These are phyloP conservation scores for Teleopsis dalmanni DNA, from an alignment of 1,140 invertebrate species.

Conservation along the genomic window DNA sequence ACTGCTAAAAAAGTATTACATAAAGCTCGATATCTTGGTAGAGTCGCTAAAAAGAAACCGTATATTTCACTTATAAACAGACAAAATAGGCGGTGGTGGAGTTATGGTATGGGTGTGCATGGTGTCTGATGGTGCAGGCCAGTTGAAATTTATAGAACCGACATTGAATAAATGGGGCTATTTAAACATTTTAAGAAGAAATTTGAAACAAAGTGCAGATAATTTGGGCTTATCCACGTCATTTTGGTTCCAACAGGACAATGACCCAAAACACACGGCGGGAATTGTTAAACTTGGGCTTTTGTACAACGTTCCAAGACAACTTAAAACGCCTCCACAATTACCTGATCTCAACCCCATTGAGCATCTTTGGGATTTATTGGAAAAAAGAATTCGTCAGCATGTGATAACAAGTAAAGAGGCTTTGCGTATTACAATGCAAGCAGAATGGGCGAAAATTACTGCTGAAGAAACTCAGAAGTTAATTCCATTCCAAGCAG, in stretches of 20 bases:
- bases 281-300: conserved; percentile 18
- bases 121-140: conserved; percentile 19
- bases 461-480: too few relatives aligned
- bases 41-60: conserved; percentile 7
- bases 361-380: too few relatives aligned
- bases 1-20: too few relatives aligned
- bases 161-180: conserved; percentile 17
- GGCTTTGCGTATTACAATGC: too few relatives aligned
- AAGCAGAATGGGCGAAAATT: too few relatives aligned
- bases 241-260: conserved; percentile 15
- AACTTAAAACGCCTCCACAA: conserved; percentile 27
- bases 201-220: conserved; percentile 14
- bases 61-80: conserved; percentile 6
- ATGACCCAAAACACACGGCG: conserved; percentile 27
- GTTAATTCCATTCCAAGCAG: too few relatives aligned
- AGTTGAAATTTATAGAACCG: conserved; percentile 21
- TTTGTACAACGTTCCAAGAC: conserved; percentile 12
- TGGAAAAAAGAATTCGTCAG: too few relatives aligned
- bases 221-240: conserved; percentile 13
- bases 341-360: too few relatives aligned
- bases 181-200: conserved; percentile 20
- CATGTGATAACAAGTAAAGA: too few relatives aligned
- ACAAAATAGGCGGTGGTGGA: conserved; percentile 3
- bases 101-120: conserved; percentile 10
- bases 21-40: too few relatives aligned